Base-by-base conservation (phyloP, 2,797 vertebrate species). In the Zalophus californianus region DNA sequence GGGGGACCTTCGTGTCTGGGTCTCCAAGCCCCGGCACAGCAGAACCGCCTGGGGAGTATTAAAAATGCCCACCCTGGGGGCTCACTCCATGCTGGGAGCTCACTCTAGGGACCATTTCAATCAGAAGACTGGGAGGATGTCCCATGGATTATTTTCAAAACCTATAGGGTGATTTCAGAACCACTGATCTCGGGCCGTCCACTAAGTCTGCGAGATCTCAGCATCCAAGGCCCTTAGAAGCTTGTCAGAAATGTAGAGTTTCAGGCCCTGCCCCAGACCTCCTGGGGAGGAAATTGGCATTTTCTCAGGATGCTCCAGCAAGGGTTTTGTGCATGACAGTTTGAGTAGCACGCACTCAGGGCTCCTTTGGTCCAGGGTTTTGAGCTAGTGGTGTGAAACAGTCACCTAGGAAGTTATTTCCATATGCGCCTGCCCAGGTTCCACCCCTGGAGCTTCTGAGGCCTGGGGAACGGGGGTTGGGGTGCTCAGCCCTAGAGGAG, bases 11-110 rank as follows among this genome's bases (percentile, higher is more conserved):
- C 15, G 35, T 27, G 20, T 3, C 6, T 2, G 27, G 50, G 54
- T 52, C 2, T 64, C 56, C 7, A 11, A 2, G 10, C 54, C 35
- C 58, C 9, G 66, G 29, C 25, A n/a, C 11, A n/a, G 16, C 32
- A 70, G 38, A 38, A 3, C 2, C 0, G 3, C 41, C 29, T 5
- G 5, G 48, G 89, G 32, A 86, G 7, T 70, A 8, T 7, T 27
- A n/a, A 80, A 11, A 23, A 15, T 3, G 25, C 7, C 50, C 0
- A 0, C 7, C 1, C 14, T 7, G 54, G 35, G 32, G 29, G 38
- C 15, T 94, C 0, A 16, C 7, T 11, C 15, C 10, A 0, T 3
- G 1, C 14, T 7, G 54, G 35, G n/a, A 14, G 64, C 29, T 91
- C 0, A 29, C 7, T 15, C 15, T 13, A 38, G 54, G 13, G 35